phyloP scores from a whole-genome alignment of 1,140 invertebrate genomes.

The Sminthurides bifidus region DNA sequence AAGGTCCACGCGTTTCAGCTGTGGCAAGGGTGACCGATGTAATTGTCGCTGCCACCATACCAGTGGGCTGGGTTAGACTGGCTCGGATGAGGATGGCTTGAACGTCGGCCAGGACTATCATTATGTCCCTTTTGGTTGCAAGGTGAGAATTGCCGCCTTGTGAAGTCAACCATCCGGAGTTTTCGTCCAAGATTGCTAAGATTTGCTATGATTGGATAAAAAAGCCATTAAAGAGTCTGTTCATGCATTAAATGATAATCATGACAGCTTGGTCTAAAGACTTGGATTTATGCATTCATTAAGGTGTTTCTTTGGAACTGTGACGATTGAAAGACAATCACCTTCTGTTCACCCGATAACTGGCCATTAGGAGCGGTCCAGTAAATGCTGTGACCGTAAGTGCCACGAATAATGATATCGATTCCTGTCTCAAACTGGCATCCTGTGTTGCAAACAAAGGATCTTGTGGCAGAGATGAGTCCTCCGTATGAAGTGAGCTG shows the following conservation, averaged over 20 bases:
- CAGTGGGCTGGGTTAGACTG: background rate
- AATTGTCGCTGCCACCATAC: background rate
- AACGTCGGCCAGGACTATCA: background rate
- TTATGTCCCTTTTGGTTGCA: background rate
- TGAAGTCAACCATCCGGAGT: background rate
- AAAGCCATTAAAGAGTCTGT: background rate
- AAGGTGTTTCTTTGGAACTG: background rate
- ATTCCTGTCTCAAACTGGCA: too few species aligned
- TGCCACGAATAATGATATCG: too few species aligned
- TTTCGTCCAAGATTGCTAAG: background rate
- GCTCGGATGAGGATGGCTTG: background rate
- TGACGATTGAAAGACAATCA: background rate
- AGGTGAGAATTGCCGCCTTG: background rate
- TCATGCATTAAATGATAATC: background rate
- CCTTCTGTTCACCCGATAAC: background rate
- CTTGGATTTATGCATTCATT: too few species aligned
- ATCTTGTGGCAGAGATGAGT: too few species aligned
- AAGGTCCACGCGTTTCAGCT: background rate
- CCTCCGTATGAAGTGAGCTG: too few species aligned
- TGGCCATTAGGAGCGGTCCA: too few species aligned
- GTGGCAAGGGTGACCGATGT: background rate
- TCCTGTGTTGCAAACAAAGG: too few species aligned
- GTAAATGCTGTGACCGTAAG: too few species aligned
- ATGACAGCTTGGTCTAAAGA: background rate
- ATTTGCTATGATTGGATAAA: background rate